Percentiles rank a stretch among this genome's conserved stretches.
Evolutionary conservation across 2,888 invertebrate species (phyloP).

Genomic region (Caradrina kadenii): DNA sequence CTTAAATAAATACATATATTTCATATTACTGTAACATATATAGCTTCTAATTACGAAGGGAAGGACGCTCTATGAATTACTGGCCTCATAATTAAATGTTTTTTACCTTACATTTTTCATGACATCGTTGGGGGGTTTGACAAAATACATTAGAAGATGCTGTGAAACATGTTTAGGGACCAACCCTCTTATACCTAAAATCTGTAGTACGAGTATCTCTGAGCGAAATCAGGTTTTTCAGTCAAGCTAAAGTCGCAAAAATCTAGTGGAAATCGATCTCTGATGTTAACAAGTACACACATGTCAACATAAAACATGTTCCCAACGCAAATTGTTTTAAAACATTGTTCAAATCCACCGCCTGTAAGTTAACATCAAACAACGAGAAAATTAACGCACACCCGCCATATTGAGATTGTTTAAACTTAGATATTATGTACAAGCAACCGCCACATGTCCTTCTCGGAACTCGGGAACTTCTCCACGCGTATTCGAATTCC

Average conservation of each 20-base stretch:
- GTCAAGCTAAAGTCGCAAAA: background rate
- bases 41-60: slow-evolving; percentile 63
- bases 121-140: background rate
- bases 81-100: slow-evolving; percentile 58
- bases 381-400: slow-evolving; percentile 78
- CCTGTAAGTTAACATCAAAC: slow-evolving; percentile 64
- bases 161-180: background rate
- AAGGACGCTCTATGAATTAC: slow-evolving; percentile 60
- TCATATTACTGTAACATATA: slow-evolving; percentile 58
- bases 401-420: slow-evolving; percentile 86
- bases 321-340: slow-evolving; percentile 40
- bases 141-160: background rate
- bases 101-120: slow-evolving; percentile 22
- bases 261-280: slow-evolving; percentile 9
- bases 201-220: background rate
- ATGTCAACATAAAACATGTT: slow-evolving; percentile 19
- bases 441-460: slow-evolving; percentile 87
- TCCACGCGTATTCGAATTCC: slow-evolving; percentile 88
- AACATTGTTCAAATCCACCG: slow-evolving; percentile 47
- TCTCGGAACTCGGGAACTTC: slow-evolving; percentile 86
- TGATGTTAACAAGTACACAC: slow-evolving; percentile 1
- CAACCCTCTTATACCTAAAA: background rate
- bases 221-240: background rate
- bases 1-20: slow-evolving; percentile 79
- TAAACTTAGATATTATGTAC: slow-evolving; percentile 88